phyloP scores from a whole-genome alignment of 2,797 vertebrate species.

The Phataginus tricuspis region DNA sequence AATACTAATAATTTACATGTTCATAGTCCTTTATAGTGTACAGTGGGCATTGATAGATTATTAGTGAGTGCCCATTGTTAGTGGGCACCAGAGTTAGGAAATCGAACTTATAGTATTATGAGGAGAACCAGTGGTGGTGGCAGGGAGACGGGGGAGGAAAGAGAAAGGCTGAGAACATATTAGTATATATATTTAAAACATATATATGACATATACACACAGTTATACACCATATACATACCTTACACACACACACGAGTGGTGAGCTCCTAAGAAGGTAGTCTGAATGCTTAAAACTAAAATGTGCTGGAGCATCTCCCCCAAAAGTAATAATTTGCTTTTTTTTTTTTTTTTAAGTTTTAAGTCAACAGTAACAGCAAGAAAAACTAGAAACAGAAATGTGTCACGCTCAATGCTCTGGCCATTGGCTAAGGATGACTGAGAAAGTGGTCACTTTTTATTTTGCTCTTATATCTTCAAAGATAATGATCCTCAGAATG shows the following conservation, averaged over 20 bases:
- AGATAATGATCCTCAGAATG: background rate
- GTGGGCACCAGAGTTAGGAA: background rate
- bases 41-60: background rate
- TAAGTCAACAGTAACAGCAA: background rate
- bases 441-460: background rate
- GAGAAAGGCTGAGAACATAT: background rate
- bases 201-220: background rate
- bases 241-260: background rate
- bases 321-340: background rate
- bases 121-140: background rate
- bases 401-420: background rate
- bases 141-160: background rate
- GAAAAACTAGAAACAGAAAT: background rate
- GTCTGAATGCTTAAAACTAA: background rate
- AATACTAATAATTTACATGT: background rate
- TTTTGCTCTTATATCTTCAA: conserved; percentile 4
- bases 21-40: background rate
- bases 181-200: background rate
- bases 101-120: background rate
- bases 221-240: background rate
- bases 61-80: too few relatives aligned
- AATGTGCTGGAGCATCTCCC: background rate
- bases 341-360: background rate
- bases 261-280: background rate
- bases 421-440: background rate